A percentile compares a stretch with the other conserved stretches of the same genome.
phyloP scores from a whole-genome alignment of 2,888 invertebrate species.

The Xanthostigma xanthostigma region DNA sequence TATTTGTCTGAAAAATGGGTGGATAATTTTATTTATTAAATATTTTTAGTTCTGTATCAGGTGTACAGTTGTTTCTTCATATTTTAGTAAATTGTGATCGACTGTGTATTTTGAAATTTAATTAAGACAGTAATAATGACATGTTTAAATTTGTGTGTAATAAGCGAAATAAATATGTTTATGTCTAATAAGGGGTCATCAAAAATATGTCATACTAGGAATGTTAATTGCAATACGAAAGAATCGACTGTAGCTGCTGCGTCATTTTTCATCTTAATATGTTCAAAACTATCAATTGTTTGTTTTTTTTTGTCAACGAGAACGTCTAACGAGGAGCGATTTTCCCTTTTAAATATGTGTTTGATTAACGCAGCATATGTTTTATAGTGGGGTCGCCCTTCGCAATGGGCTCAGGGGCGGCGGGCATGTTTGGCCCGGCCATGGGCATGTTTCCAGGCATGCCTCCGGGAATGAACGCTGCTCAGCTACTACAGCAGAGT shows the following conservation, averaged over 20 bases:
- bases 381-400: conserved; percentile 22
- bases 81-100: background rate
- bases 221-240: too few species aligned
- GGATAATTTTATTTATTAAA: background rate
- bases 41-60: background rate
- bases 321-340: too few species aligned
- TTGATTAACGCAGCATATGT: conserved; percentile 3
- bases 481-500: conserved; percentile 75
- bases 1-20: too few species aligned
- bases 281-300: too few species aligned
- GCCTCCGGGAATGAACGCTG: conserved; percentile 48
- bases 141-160: too few species aligned
- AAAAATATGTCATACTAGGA: too few species aligned
- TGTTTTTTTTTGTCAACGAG: too few species aligned
- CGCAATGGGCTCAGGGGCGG: conserved; percentile 21
- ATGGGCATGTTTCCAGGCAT: conserved; percentile 28
- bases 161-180: too few species aligned
- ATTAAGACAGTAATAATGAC: background rate
- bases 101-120: background rate
- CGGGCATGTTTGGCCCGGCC: conserved; percentile 30
- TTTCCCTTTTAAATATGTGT: background rate
- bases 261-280: too few species aligned
- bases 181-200: too few species aligned
- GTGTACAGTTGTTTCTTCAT: too few species aligned
- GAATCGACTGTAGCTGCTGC: too few species aligned